These are phyloP conservation scores for Heterotis niloticus DNA, from an alignment of 2,113 vertebrate genomes.

Conservation along the genomic window DNA sequence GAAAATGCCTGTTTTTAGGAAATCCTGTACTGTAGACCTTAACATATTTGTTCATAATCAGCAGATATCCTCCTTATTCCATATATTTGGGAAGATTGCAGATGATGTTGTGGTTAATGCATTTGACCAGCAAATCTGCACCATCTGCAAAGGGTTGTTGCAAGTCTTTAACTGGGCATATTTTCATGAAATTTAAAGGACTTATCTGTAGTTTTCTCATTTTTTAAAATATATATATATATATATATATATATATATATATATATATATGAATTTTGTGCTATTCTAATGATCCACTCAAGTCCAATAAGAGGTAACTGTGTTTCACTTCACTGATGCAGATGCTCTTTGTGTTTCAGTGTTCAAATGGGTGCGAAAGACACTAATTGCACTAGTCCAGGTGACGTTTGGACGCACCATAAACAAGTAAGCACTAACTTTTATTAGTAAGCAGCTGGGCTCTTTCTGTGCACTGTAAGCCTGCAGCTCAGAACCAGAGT, in stretches of 20 bases:
- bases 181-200: no score
- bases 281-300: background rate
- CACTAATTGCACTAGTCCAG: slow-evolving; percentile 97
- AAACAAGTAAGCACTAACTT: slow-evolving; percentile 85
- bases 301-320: background rate
- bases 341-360: slow-evolving; percentile 67
- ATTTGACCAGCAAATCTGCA: no score
- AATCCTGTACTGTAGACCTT: no score
- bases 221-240: background rate
- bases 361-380: slow-evolving; percentile 99
- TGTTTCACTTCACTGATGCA: background rate
- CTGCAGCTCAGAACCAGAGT: background rate
- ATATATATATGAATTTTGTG: background rate
- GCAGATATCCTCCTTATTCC: no score
- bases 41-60: no score
- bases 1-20: no score
- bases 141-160: no score
- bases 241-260: no score
- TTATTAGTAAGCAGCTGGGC: no score
- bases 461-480: background rate
- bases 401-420: slow-evolving; percentile 98
- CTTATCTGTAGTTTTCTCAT: background rate
- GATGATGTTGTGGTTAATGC: no score
- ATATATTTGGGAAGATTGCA: no score
- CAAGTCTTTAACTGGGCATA: no score